These are phyloP conservation scores for Agrotis clavis DNA, from an alignment of 2,888 invertebrate species.

Conservation along the genomic window DNA sequence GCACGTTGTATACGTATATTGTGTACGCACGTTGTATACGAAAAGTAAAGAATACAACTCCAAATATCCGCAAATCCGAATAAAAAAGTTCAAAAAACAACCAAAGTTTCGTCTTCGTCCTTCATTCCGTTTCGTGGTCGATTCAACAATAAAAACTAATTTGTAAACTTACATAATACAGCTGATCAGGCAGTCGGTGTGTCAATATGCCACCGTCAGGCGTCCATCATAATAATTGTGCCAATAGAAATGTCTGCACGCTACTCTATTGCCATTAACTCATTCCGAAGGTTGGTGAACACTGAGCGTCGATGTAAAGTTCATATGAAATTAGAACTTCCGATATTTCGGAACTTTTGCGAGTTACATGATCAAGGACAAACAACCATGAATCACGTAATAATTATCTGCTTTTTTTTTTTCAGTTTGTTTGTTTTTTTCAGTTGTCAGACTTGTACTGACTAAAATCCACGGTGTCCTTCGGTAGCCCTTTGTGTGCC, in stretches of 20 bases:
- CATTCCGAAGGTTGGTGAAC: conserved; percentile 47
- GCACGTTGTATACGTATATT: too few species aligned
- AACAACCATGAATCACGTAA: too few species aligned
- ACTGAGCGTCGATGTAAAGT: conserved; percentile 20
- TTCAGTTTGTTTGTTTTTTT: too few species aligned
- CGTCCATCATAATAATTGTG: conserved; percentile 46
- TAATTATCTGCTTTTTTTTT: too few species aligned
- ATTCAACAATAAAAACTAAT: not conserved
- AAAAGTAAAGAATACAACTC: too few species aligned
- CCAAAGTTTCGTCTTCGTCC: too few species aligned
- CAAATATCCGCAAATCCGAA: not conserved
- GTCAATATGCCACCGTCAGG: conserved; percentile 26
- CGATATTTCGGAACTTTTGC: too few species aligned
- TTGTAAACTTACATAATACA: not conserved
- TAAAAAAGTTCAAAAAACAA: not conserved
- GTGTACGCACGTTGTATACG: too few species aligned
- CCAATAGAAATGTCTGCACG: conserved; percentile 49
- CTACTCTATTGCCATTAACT: conserved; percentile 58
- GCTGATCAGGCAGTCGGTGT: conserved; percentile 7
- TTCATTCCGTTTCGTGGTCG: not conserved
- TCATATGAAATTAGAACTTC: not conserved
- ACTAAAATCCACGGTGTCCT: too few species aligned
- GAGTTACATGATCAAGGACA: too few species aligned
- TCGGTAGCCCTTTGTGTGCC: too few species aligned
- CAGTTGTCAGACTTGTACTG: too few species aligned